Conservation (phyloP, 2,113 vertebrate species). For the Balaenoptera acutorostrata region DNA sequence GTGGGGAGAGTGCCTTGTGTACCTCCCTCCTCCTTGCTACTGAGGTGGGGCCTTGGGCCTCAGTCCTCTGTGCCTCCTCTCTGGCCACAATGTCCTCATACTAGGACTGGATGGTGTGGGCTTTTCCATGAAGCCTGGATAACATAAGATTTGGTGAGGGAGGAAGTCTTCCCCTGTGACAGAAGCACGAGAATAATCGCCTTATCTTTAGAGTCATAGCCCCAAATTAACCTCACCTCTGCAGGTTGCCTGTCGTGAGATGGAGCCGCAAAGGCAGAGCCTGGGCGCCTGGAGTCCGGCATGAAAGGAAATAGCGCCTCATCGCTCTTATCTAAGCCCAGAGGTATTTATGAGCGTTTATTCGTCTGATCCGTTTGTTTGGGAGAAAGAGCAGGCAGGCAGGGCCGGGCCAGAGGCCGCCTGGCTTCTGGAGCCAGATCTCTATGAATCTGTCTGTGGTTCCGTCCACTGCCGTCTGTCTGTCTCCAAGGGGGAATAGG, state of each 20-base stretch:
- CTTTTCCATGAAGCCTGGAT: not conserved
- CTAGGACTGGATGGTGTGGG: not conserved
- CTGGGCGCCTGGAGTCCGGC: slow-evolving; percentile 68
- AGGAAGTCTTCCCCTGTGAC: not conserved
- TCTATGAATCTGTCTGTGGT: slow-evolving; percentile 56
- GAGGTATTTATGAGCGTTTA: slow-evolving; percentile 80
- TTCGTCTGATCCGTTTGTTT: slow-evolving; percentile 78
- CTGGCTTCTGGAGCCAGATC: slow-evolving; percentile 70
- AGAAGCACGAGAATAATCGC: not conserved
- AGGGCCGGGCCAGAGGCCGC: slow-evolving; percentile 48
- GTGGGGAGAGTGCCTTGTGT: not conserved
- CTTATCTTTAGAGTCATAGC: slow-evolving; percentile 30
- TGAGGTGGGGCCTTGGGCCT: slow-evolving; percentile 14
- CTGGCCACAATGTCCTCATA: not conserved
- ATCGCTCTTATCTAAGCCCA: slow-evolving; percentile 77
- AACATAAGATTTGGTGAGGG: not conserved
- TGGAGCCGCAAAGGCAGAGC: slow-evolving; percentile 45
- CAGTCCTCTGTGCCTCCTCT: not conserved
- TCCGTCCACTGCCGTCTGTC: slow-evolving; percentile 29
- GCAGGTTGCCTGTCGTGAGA: slow-evolving; percentile 68
- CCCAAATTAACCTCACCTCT: slow-evolving; percentile 68
- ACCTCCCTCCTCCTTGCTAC: not conserved
- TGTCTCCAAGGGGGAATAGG: slow-evolving; percentile 29
- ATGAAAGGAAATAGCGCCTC: slow-evolving; percentile 76
- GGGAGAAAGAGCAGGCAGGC: slow-evolving; percentile 72